Evolutionary conservation across 1,140 invertebrate species (phyloP).

Genomic region (Caenorhabditis inopinata): DNA sequence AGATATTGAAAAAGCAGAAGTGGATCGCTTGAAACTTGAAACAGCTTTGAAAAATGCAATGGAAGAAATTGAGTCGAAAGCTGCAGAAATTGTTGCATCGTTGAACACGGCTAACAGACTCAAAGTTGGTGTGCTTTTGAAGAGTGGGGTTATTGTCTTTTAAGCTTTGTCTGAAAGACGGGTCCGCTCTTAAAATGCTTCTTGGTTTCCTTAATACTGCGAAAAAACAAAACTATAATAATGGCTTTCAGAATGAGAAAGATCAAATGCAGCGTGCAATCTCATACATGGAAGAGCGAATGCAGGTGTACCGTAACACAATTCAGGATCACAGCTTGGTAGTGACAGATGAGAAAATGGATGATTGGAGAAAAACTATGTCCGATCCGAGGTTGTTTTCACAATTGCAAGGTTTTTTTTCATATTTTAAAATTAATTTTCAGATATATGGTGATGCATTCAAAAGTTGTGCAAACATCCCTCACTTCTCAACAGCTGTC

Average conservation of each 20-base stretch:
- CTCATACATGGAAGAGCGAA: slow-evolving; percentile 58
- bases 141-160: too few relatives aligned
- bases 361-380: slow-evolving; percentile 57
- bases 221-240: too few relatives aligned
- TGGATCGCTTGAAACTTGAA: slow-evolving; percentile 35
- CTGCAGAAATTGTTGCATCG: slow-evolving; percentile 49
- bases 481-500: slow-evolving; percentile 52
- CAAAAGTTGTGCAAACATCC: slow-evolving; percentile 54
- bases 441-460: slow-evolving; percentile 47
- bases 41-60: slow-evolving; percentile 38
- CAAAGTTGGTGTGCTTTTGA: slow-evolving; percentile 38
- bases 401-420: not conserved
- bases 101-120: slow-evolving; percentile 51
- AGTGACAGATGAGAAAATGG: slow-evolving; percentile 51
- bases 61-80: slow-evolving; percentile 48
- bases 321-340: slow-evolving; percentile 58
- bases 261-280: slow-evolving; percentile 59
- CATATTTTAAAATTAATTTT: not conserved
- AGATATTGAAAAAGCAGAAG: slow-evolving; percentile 42
- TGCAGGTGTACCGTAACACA: slow-evolving; percentile 59
- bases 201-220: too few relatives aligned
- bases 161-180: too few relatives aligned
- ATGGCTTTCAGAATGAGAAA: slow-evolving; percentile 56
- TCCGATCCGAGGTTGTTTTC: slow-evolving; percentile 49
- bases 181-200: too few relatives aligned